phyloP scores from a whole-genome alignment of 2,797 vertebrate species.

The Microhierax caerulescens region DNA sequence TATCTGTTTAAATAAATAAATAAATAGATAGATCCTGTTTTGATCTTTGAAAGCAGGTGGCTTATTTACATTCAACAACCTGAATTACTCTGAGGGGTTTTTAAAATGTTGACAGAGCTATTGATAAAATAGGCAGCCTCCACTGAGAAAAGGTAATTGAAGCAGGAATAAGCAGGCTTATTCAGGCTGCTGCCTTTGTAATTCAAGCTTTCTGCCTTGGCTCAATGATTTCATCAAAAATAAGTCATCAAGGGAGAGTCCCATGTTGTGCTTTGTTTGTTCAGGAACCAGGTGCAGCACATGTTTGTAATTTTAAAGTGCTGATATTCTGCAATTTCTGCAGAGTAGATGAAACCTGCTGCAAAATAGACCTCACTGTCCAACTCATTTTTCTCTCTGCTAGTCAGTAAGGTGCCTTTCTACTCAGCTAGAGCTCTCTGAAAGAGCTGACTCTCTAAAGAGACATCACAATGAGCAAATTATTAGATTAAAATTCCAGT shows the following conservation, averaged over 20 bases:
- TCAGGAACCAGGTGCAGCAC: slow-evolving; percentile 21
- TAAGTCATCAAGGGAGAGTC: background rate
- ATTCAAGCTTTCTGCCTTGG: slow-evolving; percentile 10
- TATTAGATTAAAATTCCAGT: background rate
- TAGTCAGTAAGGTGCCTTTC: background rate
- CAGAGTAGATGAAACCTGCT: background rate
- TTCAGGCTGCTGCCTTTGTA: background rate
- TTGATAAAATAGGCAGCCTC: slow-evolving; percentile 19
- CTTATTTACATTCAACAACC: slow-evolving; percentile 20
- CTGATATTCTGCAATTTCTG: slow-evolving; percentile 51
- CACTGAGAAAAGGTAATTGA: background rate
- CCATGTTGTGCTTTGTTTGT: slow-evolving; percentile 8
- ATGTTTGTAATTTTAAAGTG: slow-evolving; percentile 20
- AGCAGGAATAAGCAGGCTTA: background rate
- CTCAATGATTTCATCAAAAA: slow-evolving; percentile 40
- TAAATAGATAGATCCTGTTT: background rate
- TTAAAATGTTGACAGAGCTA: slow-evolving; percentile 33
- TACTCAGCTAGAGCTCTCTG: background rate
- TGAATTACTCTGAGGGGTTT: background rate
- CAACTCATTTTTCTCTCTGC: background rate
- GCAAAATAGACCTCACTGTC: background rate
- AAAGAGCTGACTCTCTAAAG: background rate
- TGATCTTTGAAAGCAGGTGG: background rate
- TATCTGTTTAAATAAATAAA: background rate
- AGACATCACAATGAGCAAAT: background rate